Evolutionary conservation across 1,140 invertebrate genomes (phyloP).

Genomic region (Hycleus phaleratus): DNA sequence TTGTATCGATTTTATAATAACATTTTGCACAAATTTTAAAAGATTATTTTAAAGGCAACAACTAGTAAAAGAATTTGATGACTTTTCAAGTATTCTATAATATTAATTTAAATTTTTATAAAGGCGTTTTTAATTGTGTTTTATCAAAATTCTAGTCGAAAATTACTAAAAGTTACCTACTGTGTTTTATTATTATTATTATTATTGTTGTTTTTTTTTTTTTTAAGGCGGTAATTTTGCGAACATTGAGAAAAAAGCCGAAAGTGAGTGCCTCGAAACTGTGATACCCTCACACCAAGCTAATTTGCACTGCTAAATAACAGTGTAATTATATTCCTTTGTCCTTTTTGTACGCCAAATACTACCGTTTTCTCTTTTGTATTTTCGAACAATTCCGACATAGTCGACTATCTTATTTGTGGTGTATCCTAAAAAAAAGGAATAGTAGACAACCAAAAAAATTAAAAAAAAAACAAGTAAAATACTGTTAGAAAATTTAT

Average conservation of each 20-base stretch:
- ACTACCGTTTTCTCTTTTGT: conserved; percentile 9
- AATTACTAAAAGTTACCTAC: neutral
- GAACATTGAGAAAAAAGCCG: conserved; percentile 29
- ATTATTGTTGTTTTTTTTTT: too few species aligned
- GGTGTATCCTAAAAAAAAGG: conserved; percentile 15
- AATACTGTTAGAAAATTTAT: conserved; percentile 15
- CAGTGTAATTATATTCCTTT: too few species aligned
- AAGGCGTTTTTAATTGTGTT: neutral
- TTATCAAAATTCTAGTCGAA: too few species aligned
- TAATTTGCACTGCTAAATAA: conserved; percentile 27
- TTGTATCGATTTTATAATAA: neutral
- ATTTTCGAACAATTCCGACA: conserved; percentile 20
- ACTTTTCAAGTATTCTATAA: too few species aligned
- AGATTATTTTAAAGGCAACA: neutral
- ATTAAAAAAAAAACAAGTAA: too few species aligned
- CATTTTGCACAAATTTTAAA: conserved; percentile 1
- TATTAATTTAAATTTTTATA: too few species aligned
- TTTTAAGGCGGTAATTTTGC: conserved; percentile 9
- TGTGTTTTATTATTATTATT: too few species aligned
- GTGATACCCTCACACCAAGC: conserved; percentile 40
- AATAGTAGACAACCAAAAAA: conserved; percentile 1
- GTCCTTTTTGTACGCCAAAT: conserved; percentile 14
- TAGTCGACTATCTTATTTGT: conserved; percentile 1
- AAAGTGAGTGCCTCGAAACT: conserved; percentile 40
- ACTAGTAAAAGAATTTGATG: too few species aligned